Evolutionary conservation across 2,113 vertebrate species (phyloP).

Genomic region (Tylochromis polylepis): DNA sequence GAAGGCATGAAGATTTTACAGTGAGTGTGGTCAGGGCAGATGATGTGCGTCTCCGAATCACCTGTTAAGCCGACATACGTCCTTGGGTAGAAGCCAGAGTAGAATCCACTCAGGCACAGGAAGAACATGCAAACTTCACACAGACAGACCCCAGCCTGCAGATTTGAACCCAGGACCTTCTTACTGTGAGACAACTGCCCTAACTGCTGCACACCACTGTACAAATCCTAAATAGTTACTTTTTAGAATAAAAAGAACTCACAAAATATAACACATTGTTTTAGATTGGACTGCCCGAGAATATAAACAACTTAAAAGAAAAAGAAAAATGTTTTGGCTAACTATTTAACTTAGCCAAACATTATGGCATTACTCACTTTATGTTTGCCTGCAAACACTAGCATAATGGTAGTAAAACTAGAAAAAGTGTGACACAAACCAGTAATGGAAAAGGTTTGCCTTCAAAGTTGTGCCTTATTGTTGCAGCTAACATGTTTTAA

Average conservation of each 20-base stretch:
- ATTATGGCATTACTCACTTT: no score
- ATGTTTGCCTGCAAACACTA: no score
- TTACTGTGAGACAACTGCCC: not conserved
- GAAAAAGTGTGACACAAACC: no score
- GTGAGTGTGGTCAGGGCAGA: slow-evolving; percentile 31
- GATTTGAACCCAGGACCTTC: not conserved
- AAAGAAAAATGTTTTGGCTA: not conserved
- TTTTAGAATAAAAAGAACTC: not conserved
- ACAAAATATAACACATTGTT: not conserved
- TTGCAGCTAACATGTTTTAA: no score
- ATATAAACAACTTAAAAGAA: not conserved
- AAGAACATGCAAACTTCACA: not conserved
- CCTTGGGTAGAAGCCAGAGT: not conserved
- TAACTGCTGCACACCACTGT: not conserved
- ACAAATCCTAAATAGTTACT: not conserved
- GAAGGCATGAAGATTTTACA: slow-evolving; percentile 19
- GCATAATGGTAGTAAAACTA: no score
- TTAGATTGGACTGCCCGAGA: not conserved
- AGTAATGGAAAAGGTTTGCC: no score
- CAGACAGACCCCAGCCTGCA: not conserved
- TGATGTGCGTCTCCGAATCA: slow-evolving; percentile 8
- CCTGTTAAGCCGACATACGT: not conserved
- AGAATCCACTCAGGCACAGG: not conserved
- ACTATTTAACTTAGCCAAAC: not conserved
- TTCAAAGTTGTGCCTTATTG: no score